These are phyloP conservation scores for Oithona nana DNA, from an alignment of 2,888 invertebrate genomes.

Conservation along the genomic window DNA sequence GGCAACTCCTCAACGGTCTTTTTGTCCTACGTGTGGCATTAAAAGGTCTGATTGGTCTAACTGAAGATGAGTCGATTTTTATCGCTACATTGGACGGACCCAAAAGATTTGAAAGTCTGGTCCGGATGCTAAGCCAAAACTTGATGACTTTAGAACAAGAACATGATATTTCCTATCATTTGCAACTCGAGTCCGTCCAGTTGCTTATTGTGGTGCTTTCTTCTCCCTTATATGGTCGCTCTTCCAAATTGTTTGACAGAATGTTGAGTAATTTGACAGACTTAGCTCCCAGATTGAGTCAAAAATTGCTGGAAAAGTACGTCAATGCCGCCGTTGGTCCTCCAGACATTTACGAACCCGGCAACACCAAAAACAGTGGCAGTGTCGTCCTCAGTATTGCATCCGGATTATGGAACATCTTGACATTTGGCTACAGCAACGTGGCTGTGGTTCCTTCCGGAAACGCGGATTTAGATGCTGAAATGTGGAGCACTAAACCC, in stretches of 20 bases:
- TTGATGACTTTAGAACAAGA: neutral
- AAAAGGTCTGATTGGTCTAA: neutral
- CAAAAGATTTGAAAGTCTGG: neutral
- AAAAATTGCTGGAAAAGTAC: neutral
- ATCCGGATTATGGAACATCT: slow-evolving; percentile 59
- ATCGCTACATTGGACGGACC: neutral
- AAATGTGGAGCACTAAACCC: slow-evolving; percentile 30
- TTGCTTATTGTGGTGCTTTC: neutral
- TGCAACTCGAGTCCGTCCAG: neutral
- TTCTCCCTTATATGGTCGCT: neutral
- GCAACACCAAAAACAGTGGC: neutral
- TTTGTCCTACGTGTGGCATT: neutral
- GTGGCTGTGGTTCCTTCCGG: slow-evolving; percentile 20
- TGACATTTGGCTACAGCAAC: slow-evolving; percentile 36
- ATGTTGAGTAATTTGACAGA: neutral
- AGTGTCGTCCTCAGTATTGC: slow-evolving; percentile 19
- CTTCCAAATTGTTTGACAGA: neutral
- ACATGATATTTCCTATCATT: neutral
- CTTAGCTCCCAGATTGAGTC: neutral
- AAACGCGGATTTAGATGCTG: slow-evolving; percentile 22
- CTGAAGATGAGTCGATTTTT: neutral
- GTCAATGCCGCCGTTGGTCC: neutral
- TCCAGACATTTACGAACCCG: neutral
- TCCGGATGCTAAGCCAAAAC: neutral
- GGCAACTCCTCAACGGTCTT: neutral